Evolutionary conservation across 53 echinoderm and acorn worm species (phyloP).

Genomic region (Paracentrotus lividus): DNA sequence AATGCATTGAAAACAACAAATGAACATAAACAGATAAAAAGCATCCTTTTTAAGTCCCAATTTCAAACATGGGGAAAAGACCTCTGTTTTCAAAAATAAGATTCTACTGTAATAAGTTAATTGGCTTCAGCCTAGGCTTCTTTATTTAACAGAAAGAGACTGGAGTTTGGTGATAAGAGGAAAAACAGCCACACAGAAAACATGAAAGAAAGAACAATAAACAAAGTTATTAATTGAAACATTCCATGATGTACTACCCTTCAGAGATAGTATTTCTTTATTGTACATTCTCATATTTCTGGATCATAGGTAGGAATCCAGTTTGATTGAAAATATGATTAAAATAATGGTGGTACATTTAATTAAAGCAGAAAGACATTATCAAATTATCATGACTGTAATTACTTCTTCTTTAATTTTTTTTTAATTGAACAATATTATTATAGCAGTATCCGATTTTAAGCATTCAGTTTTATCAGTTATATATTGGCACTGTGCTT

Average conservation of each 20-base stretch:
- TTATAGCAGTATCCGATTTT: not conserved
- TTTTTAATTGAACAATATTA: not conserved
- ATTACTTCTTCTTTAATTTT: not conserved
- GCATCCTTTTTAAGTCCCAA: too few species aligned
- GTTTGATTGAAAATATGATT: not conserved
- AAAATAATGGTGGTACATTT: not conserved
- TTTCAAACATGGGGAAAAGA: too few species aligned
- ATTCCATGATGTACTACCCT: constrained; percentile 6
- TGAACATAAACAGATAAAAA: too few species aligned
- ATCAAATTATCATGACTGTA: not conserved
- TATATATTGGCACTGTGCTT: not conserved
- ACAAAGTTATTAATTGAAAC: constrained; percentile 7
- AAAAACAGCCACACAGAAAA: too few species aligned
- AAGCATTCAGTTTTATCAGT: not conserved
- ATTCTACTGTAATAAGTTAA: too few species aligned
- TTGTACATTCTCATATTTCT: not conserved
- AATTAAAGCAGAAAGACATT: not conserved
- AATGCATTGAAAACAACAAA: too few species aligned
- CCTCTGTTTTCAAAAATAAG: too few species aligned
- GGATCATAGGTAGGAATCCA: not conserved
- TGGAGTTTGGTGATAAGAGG: too few species aligned
- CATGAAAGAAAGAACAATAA: not conserved
- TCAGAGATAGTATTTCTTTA: not conserved
- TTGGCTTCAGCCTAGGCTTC: too few species aligned
- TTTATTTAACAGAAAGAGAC: too few species aligned